Evolutionary conservation across 1,140 invertebrate genomes (phyloP).

Genomic region (Drosophila auraria): DNA sequence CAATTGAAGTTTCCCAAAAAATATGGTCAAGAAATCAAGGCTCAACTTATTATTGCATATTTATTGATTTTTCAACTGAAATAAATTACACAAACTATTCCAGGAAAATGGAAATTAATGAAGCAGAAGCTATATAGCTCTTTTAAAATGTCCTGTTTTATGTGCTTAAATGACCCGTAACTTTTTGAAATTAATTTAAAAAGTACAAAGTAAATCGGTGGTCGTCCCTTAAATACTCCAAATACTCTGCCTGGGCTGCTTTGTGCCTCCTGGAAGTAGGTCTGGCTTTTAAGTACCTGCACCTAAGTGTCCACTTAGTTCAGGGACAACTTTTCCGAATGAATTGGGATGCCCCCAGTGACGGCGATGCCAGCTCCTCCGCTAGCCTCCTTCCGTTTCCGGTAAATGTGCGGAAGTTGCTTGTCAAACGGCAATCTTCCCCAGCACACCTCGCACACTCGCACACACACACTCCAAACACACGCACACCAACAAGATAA

Average conservation of each 20-base stretch:
- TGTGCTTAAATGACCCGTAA: slow-evolving; percentile 13
- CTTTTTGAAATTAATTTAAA: slow-evolving; percentile 24
- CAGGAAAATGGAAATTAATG: background rate
- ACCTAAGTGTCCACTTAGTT: slow-evolving; percentile 49
- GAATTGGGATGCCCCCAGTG: slow-evolving; percentile 30
- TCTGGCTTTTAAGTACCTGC: slow-evolving; percentile 39
- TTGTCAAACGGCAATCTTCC: slow-evolving; percentile 72
- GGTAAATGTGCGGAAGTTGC: slow-evolving; percentile 66
- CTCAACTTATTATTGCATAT: background rate
- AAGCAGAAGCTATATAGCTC: background rate
- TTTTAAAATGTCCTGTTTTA: slow-evolving; percentile 1
- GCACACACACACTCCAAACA: slow-evolving; percentile 2
- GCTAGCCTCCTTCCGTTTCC: slow-evolving; percentile 21
- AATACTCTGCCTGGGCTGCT: background rate
- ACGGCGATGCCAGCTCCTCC: background rate
- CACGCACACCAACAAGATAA: slow-evolving; percentile 65
- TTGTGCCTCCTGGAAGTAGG: background rate
- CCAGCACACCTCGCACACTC: slow-evolving; percentile 27
- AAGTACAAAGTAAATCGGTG: slow-evolving; percentile 20
- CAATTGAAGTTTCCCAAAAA: background rate
- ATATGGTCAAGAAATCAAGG: background rate
- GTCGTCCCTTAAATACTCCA: background rate
- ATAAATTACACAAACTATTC: background rate
- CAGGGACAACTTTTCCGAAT: slow-evolving; percentile 36
- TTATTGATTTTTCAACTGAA: no score